Evolutionary conservation across 2,888 invertebrate genomes (phyloP), one percentile per base, ranked within the genome.

Genomic region (Andricus quercusramuli): DNA sequence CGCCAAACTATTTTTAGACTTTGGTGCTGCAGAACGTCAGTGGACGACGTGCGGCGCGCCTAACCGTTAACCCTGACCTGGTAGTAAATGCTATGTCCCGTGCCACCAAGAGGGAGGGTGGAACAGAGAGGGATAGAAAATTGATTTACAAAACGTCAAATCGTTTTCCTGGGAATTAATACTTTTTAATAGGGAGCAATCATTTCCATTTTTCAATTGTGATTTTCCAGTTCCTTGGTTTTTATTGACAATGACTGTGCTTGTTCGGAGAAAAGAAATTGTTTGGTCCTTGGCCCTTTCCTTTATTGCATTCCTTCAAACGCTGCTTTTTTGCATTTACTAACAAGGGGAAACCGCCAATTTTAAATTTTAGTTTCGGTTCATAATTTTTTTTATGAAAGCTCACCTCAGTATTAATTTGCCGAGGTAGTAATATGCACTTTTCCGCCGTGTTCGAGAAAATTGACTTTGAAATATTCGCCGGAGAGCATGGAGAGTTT

Each of bases 61-160:
- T 91, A 90, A 90, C 89, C 79, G 86, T 89, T 91, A 90, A 91
- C 91, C 91, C 91, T 91, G 91, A 91, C 91, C 91, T 87, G 91
- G 86, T 91, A 91, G 90, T 90, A 91, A 91, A 90, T 85, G 85
- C 87, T 85, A 83, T 89, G 85, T 83, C 81, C 87, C 85, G 32
- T 59, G 15, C 51, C 59, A 17, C 44, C n/a, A 11, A 8, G 76
- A 56, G 59, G 13, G 13, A 76, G 37, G 4, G 37, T 47, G 37
- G 29, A 64, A 64, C 62, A 68, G 76, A 80, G 77, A 70, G 76
- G 70, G 59, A 81, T 66, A 74, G 74, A 79, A 67, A 82, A 83
- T 84, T 68, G 83, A 84, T 84, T 84, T 78, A 82, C 77, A 68
- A 81, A 81, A 67, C n/a, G 32, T 22, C n/a, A 41, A 67, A 37